Conservation (phyloP, 2,888 invertebrate species). For the Ormyrus pomaceus region DNA sequence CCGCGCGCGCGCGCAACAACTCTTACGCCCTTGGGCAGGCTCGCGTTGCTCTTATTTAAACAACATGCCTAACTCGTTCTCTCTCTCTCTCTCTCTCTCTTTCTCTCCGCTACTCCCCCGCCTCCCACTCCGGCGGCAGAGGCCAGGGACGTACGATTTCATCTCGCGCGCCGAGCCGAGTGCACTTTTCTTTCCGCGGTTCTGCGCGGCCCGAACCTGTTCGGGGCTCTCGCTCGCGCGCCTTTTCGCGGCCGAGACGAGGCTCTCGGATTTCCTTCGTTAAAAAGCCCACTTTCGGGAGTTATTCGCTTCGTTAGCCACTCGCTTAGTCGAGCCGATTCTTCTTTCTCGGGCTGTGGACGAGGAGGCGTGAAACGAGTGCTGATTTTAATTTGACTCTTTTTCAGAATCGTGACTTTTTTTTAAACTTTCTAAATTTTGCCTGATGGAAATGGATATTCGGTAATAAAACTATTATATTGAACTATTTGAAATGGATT, state of each 20-base stretch:
- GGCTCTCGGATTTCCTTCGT: constrained; percentile 57
- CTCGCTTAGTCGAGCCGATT: neutral
- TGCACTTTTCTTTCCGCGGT: constrained; percentile 48
- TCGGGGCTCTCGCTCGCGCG: constrained; percentile 31
- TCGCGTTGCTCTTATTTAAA: constrained; percentile 74
- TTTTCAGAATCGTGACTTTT: too few species aligned
- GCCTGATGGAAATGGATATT: too few species aligned
- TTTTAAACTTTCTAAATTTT: too few species aligned
- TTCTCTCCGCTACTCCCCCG: constrained; percentile 63
- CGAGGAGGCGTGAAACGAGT: too few species aligned
- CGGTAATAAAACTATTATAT: too few species aligned
- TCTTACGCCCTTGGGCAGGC: constrained; percentile 71
- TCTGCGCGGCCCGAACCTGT: constrained; percentile 47
- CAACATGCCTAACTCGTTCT: constrained; percentile 73
- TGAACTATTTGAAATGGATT: too few species aligned
- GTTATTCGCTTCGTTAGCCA: neutral
- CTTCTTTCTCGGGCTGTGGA: too few species aligned
- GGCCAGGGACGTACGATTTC: constrained; percentile 63
- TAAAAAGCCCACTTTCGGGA: constrained; percentile 36
- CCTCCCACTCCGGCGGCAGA: constrained; percentile 60
- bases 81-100: constrained; percentile 57
- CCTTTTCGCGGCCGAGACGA: constrained; percentile 25
- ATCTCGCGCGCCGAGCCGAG: constrained; percentile 31
- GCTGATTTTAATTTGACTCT: too few species aligned
- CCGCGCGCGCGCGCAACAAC: constrained; percentile 63